Evolutionary conservation across 2,113 vertebrate genomes (phyloP).

Genomic region (Cephalopterus ornatus): DNA sequence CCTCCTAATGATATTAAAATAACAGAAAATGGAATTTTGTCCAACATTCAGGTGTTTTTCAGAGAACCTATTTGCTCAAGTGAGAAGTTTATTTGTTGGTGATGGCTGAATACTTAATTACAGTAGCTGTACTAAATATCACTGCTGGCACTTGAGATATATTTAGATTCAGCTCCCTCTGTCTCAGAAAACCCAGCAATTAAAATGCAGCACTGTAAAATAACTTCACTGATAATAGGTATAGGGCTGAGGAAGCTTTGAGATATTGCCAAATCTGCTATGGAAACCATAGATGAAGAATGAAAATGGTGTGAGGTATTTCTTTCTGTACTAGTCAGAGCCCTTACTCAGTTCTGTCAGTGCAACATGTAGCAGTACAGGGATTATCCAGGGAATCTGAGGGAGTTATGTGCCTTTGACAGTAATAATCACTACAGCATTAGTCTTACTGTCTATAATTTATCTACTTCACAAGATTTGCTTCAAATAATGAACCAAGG

Average conservation of each 20-base stretch:
- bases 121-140: slow-evolving; percentile 67
- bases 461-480: neutral
- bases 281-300: slow-evolving; percentile 23
- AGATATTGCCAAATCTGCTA: slow-evolving; percentile 38
- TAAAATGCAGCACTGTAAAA: slow-evolving; percentile 66
- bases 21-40: slow-evolving; percentile 45
- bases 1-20: slow-evolving; percentile 47
- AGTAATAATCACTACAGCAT: neutral
- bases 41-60: slow-evolving; percentile 58
- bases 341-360: rapidly evolving
- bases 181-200: slow-evolving; percentile 68
- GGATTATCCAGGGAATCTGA: neutral
- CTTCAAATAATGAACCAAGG: neutral
- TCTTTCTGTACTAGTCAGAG: neutral
- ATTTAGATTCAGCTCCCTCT: slow-evolving; percentile 71
- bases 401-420: neutral
- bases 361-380: neutral
- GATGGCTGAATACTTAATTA: slow-evolving; percentile 67
- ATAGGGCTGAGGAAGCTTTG: slow-evolving; percentile 11
- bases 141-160: slow-evolving; percentile 62
- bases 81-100: slow-evolving; percentile 56
- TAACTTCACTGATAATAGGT: slow-evolving; percentile 54
- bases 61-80: slow-evolving; percentile 37
- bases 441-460: neutral
- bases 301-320: neutral